Evolutionary conservation across 2,888 invertebrate genomes (phyloP).

Genomic region (Volucella bombylans): DNA sequence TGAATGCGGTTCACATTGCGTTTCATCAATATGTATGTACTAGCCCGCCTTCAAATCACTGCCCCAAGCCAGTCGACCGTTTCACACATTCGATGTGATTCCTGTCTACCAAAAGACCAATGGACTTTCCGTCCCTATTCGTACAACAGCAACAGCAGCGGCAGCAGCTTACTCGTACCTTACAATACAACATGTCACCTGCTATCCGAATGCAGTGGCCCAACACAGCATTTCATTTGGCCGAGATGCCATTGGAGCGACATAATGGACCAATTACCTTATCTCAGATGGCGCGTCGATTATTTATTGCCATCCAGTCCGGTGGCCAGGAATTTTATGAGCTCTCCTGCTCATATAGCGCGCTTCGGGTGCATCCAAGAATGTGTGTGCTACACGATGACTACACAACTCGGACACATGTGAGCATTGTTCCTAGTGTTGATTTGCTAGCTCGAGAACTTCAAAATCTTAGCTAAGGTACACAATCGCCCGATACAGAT

Average conservation of each 20-base stretch:
- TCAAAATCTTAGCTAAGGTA: constrained; percentile 26
- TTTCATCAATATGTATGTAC: constrained; percentile 68
- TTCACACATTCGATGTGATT: constrained; percentile 34
- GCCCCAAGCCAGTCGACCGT: constrained; percentile 18
- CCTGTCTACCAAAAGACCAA: constrained; percentile 48
- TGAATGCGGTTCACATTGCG: constrained; percentile 53
- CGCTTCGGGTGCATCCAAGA: not conserved
- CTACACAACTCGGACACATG: constrained; percentile 59
- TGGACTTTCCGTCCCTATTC: constrained; percentile 26
- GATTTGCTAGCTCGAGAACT: constrained; percentile 69
- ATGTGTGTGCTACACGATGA: constrained; percentile 36
- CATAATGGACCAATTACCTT: constrained; percentile 78
- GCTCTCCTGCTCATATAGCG: constrained; percentile 37
- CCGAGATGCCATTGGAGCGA: constrained; percentile 73
- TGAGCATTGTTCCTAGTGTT: constrained; percentile 71
- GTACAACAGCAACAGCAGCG: constrained; percentile 37
- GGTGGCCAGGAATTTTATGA: constrained; percentile 70
- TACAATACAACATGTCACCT: constrained; percentile 69
- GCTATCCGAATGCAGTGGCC: constrained; percentile 54
- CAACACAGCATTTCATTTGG: constrained; percentile 60
- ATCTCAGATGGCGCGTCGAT: constrained; percentile 77
- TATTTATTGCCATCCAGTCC: constrained; percentile 74
- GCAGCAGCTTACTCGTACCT: constrained; percentile 15
- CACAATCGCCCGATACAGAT: constrained; percentile 62
- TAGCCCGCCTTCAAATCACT: constrained; percentile 59